These are phyloP conservation scores for Odocoileus hemionus DNA, from an alignment of 2,113 vertebrate genomes.

Conservation along the genomic window DNA sequence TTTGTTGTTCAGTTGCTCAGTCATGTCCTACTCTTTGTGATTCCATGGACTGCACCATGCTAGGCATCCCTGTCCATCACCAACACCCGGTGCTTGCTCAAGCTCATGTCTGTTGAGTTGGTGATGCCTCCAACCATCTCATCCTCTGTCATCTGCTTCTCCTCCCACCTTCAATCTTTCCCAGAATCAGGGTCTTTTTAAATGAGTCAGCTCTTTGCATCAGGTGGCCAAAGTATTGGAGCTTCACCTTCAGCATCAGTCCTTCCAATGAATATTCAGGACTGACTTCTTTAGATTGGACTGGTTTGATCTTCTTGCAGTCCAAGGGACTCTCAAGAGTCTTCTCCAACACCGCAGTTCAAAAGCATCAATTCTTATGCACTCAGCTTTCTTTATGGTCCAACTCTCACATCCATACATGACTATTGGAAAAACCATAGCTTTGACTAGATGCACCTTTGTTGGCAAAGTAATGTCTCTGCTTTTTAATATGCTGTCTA, in stretches of 20 bases:
- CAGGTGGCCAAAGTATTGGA: neutral
- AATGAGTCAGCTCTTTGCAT: neutral
- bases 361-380: neutral
- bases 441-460: rapidly evolving
- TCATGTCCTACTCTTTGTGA: neutral
- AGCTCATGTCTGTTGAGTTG: neutral
- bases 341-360: neutral
- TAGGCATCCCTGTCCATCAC: neutral
- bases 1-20: neutral
- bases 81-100: rapidly evolving
- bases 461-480: neutral
- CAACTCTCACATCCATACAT: neutral
- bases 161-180: neutral
- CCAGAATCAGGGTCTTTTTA: neutral
- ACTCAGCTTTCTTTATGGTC: neutral
- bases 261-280: neutral
- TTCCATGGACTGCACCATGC: neutral
- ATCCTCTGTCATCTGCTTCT: neutral
- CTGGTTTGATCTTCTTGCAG: neutral
- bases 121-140: neutral
- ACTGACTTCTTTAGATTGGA: neutral
- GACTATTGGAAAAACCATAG: neutral
- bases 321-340: neutral
- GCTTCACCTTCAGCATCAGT: neutral
- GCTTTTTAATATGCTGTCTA: neutral